Base-by-base conservation (phyloP, 2,797 vertebrate species). In the Anolis apletophallus region DNA sequence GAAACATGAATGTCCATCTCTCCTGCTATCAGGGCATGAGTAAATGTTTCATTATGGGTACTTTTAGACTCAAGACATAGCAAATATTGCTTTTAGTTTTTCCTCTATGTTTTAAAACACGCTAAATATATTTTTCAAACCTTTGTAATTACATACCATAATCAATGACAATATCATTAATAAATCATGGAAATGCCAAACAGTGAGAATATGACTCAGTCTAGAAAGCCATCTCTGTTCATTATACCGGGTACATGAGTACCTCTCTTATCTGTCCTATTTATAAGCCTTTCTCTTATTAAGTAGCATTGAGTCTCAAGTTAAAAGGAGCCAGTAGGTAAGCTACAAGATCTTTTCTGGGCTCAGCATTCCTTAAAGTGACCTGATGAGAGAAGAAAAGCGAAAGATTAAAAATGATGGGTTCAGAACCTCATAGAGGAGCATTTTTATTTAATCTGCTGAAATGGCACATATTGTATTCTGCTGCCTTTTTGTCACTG, bases 131-230 rank as follows among this genome's bases (percentile, higher is more conserved):
- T 29, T 34, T 57, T 91, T 88, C 84, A 32, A 36, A 14, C 77
- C 32, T 57, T 59, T 92, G 32, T 83, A 78, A 93, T 87, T 85
- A 86, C 82, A 91, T 36, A 74, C 83, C 67, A 90, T 88, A 71
- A 84, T 84, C 83, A 91, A 88, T 81, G 69, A 50, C 86, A 88
- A 82, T 87, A 88, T 87, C 90, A 90, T 84, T 90, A 91, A 79
- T 85, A 90, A 88, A 85, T 34, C 85, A 82, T 67, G 23, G 36
- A 59, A 29, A 86, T 87, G 84, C 34, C 74, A 75, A 88, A 54
- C 32, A 57, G 81, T 34, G 83, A 88, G 87, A 50, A 21, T 61
- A 40, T 32, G 68, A 74, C 74, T 54, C 34, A 77, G 32, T 21
- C 29, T 61, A 85, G 67, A 87, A 16, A 79, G 68, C 81, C 57